Percentiles rank a stretch among this genome's conserved stretches.
Evolutionary conservation across 2,113 vertebrate species (phyloP).

Genomic region (Terrapene triunguis): DNA sequence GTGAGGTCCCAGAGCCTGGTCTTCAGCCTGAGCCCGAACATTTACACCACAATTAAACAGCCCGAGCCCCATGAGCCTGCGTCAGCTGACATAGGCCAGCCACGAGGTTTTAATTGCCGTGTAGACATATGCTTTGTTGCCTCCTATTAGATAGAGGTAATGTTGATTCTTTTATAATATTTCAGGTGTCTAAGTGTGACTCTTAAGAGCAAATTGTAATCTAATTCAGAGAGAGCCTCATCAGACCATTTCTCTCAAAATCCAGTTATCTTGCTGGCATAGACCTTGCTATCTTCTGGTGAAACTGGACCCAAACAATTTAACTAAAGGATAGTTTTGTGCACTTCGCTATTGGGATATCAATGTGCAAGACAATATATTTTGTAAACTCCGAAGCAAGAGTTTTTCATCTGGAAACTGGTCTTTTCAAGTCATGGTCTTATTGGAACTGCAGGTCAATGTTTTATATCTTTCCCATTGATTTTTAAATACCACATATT

Average conservation of each 20-base stretch:
- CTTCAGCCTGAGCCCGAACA: not conserved
- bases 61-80: not conserved
- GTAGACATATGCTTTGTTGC: not conserved
- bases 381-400: not conserved
- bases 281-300: rapidly evolving
- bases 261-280: not conserved
- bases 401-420: rapidly evolving
- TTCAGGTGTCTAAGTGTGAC: not conserved
- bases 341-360: not conserved
- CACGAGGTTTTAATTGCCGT: not conserved
- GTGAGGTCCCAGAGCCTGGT: not conserved
- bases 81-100: not conserved
- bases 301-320: not conserved
- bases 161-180: rapidly evolving
- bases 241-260: not conserved
- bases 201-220: not conserved
- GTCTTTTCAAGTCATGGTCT: not conserved
- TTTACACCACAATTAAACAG: not conserved
- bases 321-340: not conserved
- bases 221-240: rapidly evolving
- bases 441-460: not conserved
- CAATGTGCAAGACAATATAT: not conserved
- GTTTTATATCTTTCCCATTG: not conserved
- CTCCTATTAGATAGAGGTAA: not conserved
- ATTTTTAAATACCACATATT: not conserved